Conservation (phyloP, 2,797 vertebrate species). For the Rhinogobio ventralis region DNA sequence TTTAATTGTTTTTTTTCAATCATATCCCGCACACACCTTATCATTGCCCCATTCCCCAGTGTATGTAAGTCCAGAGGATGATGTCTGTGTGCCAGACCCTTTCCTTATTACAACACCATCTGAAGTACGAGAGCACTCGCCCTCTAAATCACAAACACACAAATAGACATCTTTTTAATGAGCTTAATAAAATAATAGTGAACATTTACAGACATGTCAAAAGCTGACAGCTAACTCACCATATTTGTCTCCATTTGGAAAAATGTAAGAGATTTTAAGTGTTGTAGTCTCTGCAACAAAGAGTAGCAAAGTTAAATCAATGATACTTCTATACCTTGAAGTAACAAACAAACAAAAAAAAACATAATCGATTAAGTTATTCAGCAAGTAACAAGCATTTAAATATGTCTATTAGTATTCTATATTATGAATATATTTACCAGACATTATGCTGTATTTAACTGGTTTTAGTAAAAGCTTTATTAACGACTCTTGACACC, state of each 20-base stretch:
- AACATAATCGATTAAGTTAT: not conserved
- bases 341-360: not conserved
- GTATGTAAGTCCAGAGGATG: slow-evolving; percentile 75
- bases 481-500: not conserved
- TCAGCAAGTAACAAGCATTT: not conserved
- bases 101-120: slow-evolving; percentile 77
- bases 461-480: not conserved
- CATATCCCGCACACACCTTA: slow-evolving; percentile 72
- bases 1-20: not conserved
- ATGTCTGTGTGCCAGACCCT: slow-evolving; percentile 78
- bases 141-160: slow-evolving; percentile 72
- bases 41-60: slow-evolving; percentile 82
- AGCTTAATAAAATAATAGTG: not conserved
- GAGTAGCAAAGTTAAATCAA: not conserved
- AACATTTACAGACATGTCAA: not conserved
- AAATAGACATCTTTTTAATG: not conserved
- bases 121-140: slow-evolving; percentile 73
- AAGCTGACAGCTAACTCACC: slow-evolving; percentile 70
- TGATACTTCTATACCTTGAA: not conserved
- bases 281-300: slow-evolving; percentile 65
- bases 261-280: slow-evolving; percentile 74
- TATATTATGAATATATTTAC: slow-evolving; percentile 37
- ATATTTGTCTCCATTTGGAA: slow-evolving; percentile 84
- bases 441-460: slow-evolving; percentile 33
- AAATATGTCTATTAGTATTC: not conserved